Evolutionary conservation across 2,797 vertebrate species (phyloP).

Genomic region (Rhinogobio ventralis): DNA sequence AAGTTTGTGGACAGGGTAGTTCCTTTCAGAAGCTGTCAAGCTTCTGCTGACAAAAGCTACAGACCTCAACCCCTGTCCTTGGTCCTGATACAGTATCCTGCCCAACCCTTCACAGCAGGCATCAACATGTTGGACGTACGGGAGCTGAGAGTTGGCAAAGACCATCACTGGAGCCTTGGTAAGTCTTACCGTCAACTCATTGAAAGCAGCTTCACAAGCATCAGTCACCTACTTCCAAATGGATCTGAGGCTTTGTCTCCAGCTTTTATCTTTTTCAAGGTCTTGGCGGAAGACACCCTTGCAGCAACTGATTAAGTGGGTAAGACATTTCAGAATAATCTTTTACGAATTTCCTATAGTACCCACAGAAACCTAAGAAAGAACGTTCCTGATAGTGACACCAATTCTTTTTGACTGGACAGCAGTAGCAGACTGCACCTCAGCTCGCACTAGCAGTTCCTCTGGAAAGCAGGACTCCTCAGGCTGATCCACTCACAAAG

Average conservation of each 20-base stretch:
- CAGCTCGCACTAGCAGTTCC: no score
- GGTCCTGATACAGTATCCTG: neutral
- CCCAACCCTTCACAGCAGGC: neutral
- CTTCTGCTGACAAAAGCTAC: no score
- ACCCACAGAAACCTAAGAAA: conserved; percentile 6
- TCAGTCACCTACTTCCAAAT: neutral
- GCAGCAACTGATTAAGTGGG: neutral
- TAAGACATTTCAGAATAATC: neutral
- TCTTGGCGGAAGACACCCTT: neutral
- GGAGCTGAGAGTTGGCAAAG: neutral
- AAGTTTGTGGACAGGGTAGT: neutral
- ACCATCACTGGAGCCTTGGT: neutral
- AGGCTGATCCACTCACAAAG: no score
- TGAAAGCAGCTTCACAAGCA: neutral
- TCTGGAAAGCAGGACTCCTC: no score
- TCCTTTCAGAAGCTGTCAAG: neutral
- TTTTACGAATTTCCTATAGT: neutral
- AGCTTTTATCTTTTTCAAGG: neutral
- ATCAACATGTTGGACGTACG: neutral
- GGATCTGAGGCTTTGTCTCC: neutral
- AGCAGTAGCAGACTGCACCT: no score
- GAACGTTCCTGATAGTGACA: no score
- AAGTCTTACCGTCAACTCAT: neutral
- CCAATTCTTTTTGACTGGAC: no score
- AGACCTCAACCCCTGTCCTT: no score